Evolutionary conservation across 2,797 vertebrate genomes (phyloP).

Genomic region (Pseudopleuronectes americanus): DNA sequence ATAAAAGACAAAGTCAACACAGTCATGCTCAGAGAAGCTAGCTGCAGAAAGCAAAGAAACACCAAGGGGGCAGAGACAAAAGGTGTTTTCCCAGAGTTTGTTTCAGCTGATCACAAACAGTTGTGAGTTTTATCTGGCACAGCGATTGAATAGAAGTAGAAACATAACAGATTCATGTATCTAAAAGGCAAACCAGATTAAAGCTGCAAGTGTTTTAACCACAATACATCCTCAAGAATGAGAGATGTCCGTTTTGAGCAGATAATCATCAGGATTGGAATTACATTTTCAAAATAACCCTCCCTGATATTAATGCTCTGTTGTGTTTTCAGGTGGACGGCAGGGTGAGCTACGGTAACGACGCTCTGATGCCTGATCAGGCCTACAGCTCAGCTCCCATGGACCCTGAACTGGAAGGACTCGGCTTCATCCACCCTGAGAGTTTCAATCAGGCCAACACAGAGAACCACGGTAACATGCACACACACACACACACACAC

Average conservation of each 20-base stretch:
- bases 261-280: conserved; percentile 12
- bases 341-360: conserved; percentile 96
- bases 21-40: neutral
- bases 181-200: neutral
- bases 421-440: conserved; percentile 95
- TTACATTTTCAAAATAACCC: neutral
- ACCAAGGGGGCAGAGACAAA: no score
- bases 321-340: conserved; percentile 82
- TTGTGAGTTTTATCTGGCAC: no score
- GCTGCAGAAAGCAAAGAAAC: neutral
- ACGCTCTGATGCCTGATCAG: conserved; percentile 95
- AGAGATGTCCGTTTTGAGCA: neutral
- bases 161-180: neutral
- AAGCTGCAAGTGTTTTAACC: neutral
- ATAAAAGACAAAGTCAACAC: conserved; percentile 17
- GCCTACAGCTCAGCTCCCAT: conserved; percentile 93
- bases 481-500: neutral
- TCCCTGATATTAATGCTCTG: neutral
- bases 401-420: conserved; percentile 90
- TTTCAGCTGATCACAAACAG: no score
- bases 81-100: neutral
- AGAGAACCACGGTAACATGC: conserved; percentile 92
- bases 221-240: neutral
- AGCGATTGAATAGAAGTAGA: neutral
- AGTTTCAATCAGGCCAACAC: conserved; percentile 97